Base-by-base conservation (phyloP, 2,888 invertebrate species). In the Polymixis lichenea region DNA sequence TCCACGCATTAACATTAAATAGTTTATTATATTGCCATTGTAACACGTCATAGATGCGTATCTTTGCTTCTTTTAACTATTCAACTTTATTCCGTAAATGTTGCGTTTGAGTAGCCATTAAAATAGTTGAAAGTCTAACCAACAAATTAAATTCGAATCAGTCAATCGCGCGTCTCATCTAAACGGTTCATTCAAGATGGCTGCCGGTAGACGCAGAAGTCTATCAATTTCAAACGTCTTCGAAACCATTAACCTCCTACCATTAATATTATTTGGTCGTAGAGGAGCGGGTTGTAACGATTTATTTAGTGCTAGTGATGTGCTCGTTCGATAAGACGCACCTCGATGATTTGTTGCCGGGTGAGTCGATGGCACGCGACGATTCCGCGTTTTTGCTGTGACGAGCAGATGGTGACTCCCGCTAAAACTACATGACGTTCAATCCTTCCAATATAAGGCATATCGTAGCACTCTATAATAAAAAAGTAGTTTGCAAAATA, bases 291-390 rank as follows among this genome's bases (percentile, higher is more conserved):
- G 90, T 89, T 86, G 90, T 90, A 93, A 93, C 93, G 92, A 95
- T 95, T 94, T 94, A 94, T 95, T 94, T 94, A 93, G 92, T 90
- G 90, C 88, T 94, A 94, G 94, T 93, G 96, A 96, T 96, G 95
- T 93, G 84, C 94, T 87, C 92, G 87, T 94, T 95, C 92, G 95
- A 95, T 96, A 95, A 94, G 89, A 88, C 86, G 87, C 87, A 88
- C 88, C 89, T 92, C 93, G 94, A 95, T 94, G 95, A 95, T 95
- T 94, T 94, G 95, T 94, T 91, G 92, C 89, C 86, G 91, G 89
- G 86, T 87, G 88, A 90, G 88, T 88, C 83, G 86, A 90, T 86
- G 91, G 93, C 94, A 94, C 94, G 93, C 94, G 93, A 93, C 92
- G 91, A 87, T 87, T 88, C 86, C 85, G 86, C 77, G 76, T 86